Conservation (phyloP, 30 jellyfish, hydroid and myxozoan species). For the Turritopsis rubra region DNA sequence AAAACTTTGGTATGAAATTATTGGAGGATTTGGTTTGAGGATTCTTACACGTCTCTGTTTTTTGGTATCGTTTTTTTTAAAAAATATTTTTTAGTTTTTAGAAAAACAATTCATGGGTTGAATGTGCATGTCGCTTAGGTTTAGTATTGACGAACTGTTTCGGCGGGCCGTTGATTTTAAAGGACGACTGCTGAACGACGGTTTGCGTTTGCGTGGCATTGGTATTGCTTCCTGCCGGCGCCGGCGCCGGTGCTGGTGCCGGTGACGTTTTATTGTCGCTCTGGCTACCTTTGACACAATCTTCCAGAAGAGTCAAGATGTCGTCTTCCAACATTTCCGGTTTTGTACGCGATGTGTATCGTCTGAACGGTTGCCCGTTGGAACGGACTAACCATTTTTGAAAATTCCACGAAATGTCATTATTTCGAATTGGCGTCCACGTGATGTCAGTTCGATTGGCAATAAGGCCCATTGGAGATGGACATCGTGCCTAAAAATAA, state of each 20-base stretch:
- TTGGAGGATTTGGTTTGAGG: no score
- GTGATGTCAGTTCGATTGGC: conserved; percentile 91
- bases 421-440: conserved; percentile 92
- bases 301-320: conserved; percentile 35
- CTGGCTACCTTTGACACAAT: conserved; percentile 28
- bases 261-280: conserved; percentile 13
- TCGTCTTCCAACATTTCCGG: conserved; percentile 62
- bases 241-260: neutral
- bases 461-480: conserved; percentile 85
- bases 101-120: neutral
- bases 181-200: conserved; percentile 2
- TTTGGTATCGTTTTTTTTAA: no score
- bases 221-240: neutral
- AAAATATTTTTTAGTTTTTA: no score
- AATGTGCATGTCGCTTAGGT: neutral
- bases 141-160: neutral
- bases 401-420: conserved; percentile 92
- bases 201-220: neutral
- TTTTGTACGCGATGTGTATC: conserved; percentile 85
- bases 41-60: no score
- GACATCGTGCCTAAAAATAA: conserved; percentile 72
- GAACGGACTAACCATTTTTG: conserved; percentile 78
- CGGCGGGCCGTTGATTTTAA: conserved; percentile 5
- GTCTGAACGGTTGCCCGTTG: conserved; percentile 78
- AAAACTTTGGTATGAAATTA: no score